Base-by-base conservation (phyloP, 1,140 invertebrate genomes). In the Drosophila serrata region DNA sequence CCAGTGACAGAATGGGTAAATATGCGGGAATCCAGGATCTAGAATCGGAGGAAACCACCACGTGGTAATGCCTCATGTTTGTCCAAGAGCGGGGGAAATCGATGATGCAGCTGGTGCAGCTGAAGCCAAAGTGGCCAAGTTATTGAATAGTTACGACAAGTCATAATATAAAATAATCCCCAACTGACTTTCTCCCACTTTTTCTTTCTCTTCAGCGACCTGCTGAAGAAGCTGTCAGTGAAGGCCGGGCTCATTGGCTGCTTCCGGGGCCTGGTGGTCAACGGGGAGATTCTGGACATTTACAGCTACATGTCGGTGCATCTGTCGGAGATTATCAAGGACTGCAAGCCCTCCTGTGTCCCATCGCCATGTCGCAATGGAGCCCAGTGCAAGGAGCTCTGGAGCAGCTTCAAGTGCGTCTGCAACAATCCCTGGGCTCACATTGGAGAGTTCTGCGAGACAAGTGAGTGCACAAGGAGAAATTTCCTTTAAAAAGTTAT, bases 271-370 rank as follows among this genome's bases (percentile, higher is more conserved):
- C 93, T 99, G 37, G 97, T 98, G 1, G 97, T 98, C 15, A 98
- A 98, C 91, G 96, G 97, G 19, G 96, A 97, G 93, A 96, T 98
- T 64, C 92, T 98, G 29, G 97, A 98, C 91, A 97, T 99, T 70
- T 97, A 98, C 91, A 96, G 96, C 82, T 98, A 98, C 93, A 98
- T 98, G 96, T 97, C 96, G n/a, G 96, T 98, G 56, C 97, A 97
- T 93, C 93, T 97, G 40, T 97, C 96, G 40, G 97, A 97, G 93
- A 98, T 99, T 60, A 97, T 97, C 40, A 97, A 97, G 92, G 97
- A 98, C 91, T 99, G 98, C 90, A 97, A 97, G 91, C 97, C 98
- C 6, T 98, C 97, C 0, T 99, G 98, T 93, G 97, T 97, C 76
- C 97, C 97, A 1, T 98, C 98, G 91, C 98, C 98, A 22, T 99